Base-by-base conservation (phyloP, 2,113 vertebrate species). In the Rhinichthys klamathensis region DNA sequence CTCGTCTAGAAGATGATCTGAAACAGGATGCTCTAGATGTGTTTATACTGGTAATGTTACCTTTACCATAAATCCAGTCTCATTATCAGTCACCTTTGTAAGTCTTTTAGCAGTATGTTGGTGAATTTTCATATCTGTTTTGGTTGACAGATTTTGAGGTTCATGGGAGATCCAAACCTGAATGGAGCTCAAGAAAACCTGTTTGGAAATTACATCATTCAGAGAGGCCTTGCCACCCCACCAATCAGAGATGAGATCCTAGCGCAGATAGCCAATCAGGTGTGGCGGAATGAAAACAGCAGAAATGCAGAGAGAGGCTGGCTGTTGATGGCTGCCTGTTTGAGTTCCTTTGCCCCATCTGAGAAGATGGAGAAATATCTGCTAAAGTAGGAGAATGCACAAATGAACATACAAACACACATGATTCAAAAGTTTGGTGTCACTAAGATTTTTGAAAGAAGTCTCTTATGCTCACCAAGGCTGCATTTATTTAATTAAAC, bases 131-230 rank as follows among this genome's bases (percentile, higher is more conserved):
- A 73, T 69, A 8, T 77, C 10, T 25, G 4, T 44, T 10, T 1
- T 11, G 18, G 44, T 84, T 60, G 61, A 6, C 16, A 99, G 98
- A 94, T 99, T 87, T 92, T 99, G 58, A 93, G 97, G 86, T 99
- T 99, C 92, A 99, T 99, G 98, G 98, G 98, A 0, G 98, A 99
- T 86, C 97, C 97, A 0, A 93, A 95, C 80, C 94, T 99, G 86
- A 95, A 96, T 0, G 97, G 97, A 6, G 79, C 88, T 2, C 97
- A 95, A 90, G 98, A 99, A 93, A 96, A 93, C 70, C 88, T 98
- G 49, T 97, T 99, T 1, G 98, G 98, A 72, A 99, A 97, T 93
- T 99, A 98, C 92, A 96, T 99, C 27, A 95, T 98, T 85, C 98
- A 99, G 88, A 95, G 95, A 87, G 97, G 97, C 44, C 95, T 99